Percentiles rank a stretch among this genome's conserved stretches.
phyloP scores from a whole-genome alignment of 2,797 vertebrate genomes.

The Cetoscarus ocellatus region DNA sequence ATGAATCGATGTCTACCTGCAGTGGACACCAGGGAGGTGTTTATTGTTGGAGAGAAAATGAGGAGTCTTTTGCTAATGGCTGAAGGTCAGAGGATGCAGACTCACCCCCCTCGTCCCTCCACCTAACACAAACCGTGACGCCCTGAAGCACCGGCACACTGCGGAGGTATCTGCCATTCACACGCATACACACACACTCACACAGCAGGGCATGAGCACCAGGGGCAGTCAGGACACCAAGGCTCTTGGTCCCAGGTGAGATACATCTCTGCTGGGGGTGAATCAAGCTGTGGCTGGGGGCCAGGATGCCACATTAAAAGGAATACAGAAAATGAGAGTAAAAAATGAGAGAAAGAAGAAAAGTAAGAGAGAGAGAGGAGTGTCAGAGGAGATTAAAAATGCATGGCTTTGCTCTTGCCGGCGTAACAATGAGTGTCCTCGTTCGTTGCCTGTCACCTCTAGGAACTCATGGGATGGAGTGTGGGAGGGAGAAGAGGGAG shows the following conservation, averaged over 20 bases:
- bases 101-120: not conserved
- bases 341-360: not conserved
- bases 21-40: not conserved
- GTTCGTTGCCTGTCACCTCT: slow-evolving; percentile 74
- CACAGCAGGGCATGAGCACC: slow-evolving; percentile 9
- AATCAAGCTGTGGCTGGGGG: slow-evolving; percentile 45
- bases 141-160: slow-evolving; percentile 30
- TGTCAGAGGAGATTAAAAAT: slow-evolving; percentile 77
- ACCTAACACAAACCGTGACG: slow-evolving; percentile 32
- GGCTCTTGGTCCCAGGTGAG: slow-evolving; percentile 59
- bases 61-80: slow-evolving; percentile 29
- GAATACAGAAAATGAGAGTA: slow-evolving; percentile 3
- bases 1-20: slow-evolving; percentile 12
- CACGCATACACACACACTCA: slow-evolving; percentile 12
- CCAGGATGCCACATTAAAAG: slow-evolving; percentile 3
- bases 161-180: slow-evolving; percentile 25
- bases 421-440: slow-evolving; percentile 73
- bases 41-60: not conserved
- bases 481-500: slow-evolving; percentile 8
- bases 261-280: slow-evolving; percentile 42
- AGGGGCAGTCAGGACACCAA: slow-evolving; percentile 30
- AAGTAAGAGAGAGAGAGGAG: slow-evolving; percentile 2
- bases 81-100: slow-evolving; percentile 60
- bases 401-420: slow-evolving; percentile 62
- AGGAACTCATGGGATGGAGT: slow-evolving; percentile 48